Conservation (phyloP, 2,888 invertebrate species). For the Villa cingulata region DNA sequence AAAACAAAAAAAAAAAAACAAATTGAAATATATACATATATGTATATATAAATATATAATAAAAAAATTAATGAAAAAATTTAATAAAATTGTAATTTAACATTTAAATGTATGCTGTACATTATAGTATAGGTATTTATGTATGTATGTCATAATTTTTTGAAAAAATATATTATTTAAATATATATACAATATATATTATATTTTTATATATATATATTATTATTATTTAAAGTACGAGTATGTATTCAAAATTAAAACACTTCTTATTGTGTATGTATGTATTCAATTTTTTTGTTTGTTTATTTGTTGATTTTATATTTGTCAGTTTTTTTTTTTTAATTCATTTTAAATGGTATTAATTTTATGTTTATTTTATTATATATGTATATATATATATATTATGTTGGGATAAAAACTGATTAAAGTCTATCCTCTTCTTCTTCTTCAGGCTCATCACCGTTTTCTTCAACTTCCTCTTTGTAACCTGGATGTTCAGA, state of each 20-base stretch:
- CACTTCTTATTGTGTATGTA: too few species aligned
- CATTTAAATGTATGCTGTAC: too few species aligned
- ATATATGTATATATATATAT: constrained; percentile 16
- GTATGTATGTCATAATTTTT: neutral
- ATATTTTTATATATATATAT: too few species aligned
- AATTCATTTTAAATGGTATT: neutral
- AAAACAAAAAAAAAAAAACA: too few species aligned
- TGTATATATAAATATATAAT: too few species aligned
- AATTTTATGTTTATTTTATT: neutral
- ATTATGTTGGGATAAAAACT: constrained; percentile 23
- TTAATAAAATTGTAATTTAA: too few species aligned
- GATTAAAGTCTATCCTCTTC: constrained; percentile 56
- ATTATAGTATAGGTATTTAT: too few species aligned
- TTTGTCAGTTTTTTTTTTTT: constrained; percentile 5
- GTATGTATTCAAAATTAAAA: neutral
- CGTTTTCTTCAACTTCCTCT: constrained; percentile 75
- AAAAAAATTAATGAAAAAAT: too few species aligned
- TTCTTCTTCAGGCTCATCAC: constrained; percentile 72
- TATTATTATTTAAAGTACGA: too few species aligned
- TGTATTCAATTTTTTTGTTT: neutral
- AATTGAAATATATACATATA: too few species aligned
- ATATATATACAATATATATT: too few species aligned
- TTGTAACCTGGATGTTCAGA: constrained; percentile 90
- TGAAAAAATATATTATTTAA: neutral
- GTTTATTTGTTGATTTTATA: constrained; percentile 11